Conservation (phyloP, 2,888 invertebrate genomes). For the Andrena trimmerana region DNA sequence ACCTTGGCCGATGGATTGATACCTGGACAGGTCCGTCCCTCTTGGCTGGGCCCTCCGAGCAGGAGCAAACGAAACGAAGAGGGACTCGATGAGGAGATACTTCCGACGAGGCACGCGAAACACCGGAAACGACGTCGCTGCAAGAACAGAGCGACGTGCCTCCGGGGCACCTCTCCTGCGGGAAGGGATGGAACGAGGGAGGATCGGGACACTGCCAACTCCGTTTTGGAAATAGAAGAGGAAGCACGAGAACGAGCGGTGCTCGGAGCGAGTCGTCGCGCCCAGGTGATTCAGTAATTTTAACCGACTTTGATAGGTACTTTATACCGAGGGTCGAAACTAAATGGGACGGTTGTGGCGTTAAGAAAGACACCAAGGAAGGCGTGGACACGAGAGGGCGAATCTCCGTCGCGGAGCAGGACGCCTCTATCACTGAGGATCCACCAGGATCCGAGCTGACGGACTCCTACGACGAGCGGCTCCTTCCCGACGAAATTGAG, state of each 20-base stretch:
- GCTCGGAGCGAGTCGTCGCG: not conserved
- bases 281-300: constrained; percentile 8
- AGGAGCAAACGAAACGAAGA: constrained; percentile 37
- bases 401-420: not conserved
- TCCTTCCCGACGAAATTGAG: constrained; percentile 38
- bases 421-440: not conserved
- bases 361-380: constrained; percentile 1
- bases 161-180: not conserved
- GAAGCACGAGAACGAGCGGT: not conserved
- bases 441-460: not conserved
- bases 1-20: not conserved
- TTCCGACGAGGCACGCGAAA: constrained; percentile 60
- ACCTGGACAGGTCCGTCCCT: not conserved
- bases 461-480: constrained; percentile 33
- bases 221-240: constrained; percentile 19
- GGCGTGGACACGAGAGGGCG: not conserved
- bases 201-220: not conserved
- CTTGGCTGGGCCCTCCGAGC: not conserved
- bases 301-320: too few species aligned
- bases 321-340: not conserved
- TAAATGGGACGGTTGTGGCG: constrained; percentile 8
- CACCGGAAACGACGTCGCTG: constrained; percentile 69
- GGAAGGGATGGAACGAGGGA: constrained; percentile 14
- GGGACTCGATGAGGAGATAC: constrained; percentile 24
- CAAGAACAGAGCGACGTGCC: constrained; percentile 59